Evolutionary conservation across 2,113 vertebrate genomes (phyloP), one percentile per base, ranked within the genome.

Genomic region (Cyprinodon tularosa): DNA sequence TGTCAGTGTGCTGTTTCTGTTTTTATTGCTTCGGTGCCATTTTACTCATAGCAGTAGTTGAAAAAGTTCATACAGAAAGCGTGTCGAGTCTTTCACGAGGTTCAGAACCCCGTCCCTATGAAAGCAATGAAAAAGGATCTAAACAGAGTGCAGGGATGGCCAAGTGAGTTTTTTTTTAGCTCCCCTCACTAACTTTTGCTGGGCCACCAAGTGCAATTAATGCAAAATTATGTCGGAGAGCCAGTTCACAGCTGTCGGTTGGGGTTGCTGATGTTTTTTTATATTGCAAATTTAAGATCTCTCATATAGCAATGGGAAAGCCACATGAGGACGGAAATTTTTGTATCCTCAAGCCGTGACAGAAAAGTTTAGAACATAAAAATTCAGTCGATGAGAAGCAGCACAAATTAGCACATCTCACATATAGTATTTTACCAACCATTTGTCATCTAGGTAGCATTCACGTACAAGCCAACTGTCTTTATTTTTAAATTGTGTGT

Each of bases 301-400:
- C 44, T n/a, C 65, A 10, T 20, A 71, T 13, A 29, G 64, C 63
- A 37, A 77, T 57, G 40, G 6, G 22, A 74, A 72, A 57, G 66
- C 78, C 80, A 78, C 84, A 62, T 82, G 71, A 83, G 66, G 74
- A 50, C 62, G 40, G 39, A 47, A 68, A 78, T 65, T 72, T 71
- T 74, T 12, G 62, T 76, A 17, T 45, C 50, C 66, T 59, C 48
- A 36, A 68, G 42, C 53, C 5, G 38, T 38, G 65, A 75, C 65
- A 71, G 2, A 39, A 11, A 57, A 78, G 72, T 9, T 37, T 42
- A 57, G 53, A 64, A 77, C 22, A 78, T 67, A 71, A 84, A 80
- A 90, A 70, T 4, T 65, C 7, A 39, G 42, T 12, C 38, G 45
- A 29, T 62, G 45, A 68, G 76, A 73, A 42, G 14, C 37, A 17